Evolutionary conservation across 1,140 invertebrate species (phyloP).

Genomic region (Acromyrmex charruanus): DNA sequence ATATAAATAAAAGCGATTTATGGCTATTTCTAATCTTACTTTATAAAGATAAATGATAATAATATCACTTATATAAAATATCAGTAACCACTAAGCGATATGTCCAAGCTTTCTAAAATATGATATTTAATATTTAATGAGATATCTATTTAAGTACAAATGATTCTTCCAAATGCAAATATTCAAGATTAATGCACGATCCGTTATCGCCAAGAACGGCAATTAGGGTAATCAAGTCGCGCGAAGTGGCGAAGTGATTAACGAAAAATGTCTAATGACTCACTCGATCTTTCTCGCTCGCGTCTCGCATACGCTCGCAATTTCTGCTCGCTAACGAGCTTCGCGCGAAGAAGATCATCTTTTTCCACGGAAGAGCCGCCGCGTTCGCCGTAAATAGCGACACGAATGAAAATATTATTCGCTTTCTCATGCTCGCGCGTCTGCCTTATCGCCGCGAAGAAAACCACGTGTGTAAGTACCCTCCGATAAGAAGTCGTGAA

Average conservation of each 20-base stretch:
- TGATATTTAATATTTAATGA: background rate
- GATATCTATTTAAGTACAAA: background rate
- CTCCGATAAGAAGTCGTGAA: constrained; percentile 68
- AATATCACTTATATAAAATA: background rate
- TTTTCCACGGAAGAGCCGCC: constrained; percentile 48
- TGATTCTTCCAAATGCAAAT: background rate
- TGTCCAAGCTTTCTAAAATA: background rate
- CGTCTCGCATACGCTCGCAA: constrained; percentile 3
- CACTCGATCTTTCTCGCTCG: background rate
- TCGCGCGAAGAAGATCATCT: constrained; percentile 37
- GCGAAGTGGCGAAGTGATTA: constrained; percentile 19
- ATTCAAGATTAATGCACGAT: constrained; percentile 10
- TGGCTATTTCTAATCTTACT: too few species aligned
- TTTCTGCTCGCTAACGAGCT: constrained; percentile 32
- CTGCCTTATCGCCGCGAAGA: constrained; percentile 46
- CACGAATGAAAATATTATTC: constrained; percentile 52
- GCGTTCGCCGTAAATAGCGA: constrained; percentile 49
- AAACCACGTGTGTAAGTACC: constrained; percentile 62
- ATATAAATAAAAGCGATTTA: too few species aligned
- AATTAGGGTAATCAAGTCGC: background rate
- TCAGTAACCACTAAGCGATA: background rate
- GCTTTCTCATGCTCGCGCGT: constrained; percentile 49
- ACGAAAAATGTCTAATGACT: constrained; percentile 37
- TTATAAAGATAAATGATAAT: background rate
- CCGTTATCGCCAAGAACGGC: background rate